Conservation (phyloP, 2,113 vertebrate species). For the Orthonyx spaldingii region DNA sequence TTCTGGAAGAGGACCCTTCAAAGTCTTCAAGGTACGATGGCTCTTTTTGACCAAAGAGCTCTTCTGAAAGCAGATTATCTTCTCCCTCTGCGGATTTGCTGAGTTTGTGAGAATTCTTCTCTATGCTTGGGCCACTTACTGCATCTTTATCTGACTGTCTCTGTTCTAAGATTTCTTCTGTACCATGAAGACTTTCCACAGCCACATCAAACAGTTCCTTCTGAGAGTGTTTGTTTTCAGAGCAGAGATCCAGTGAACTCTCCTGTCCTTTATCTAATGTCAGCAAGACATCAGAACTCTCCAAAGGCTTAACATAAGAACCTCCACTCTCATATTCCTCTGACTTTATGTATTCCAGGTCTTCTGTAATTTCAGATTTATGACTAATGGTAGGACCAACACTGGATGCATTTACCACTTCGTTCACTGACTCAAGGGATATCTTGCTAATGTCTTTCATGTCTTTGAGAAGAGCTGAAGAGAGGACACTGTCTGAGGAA, state of each 20-base stretch:
- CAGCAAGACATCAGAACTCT: conserved; percentile 61
- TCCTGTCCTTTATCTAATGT: conserved; percentile 60
- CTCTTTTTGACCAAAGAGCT: conserved; percentile 40
- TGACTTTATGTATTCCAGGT: conserved; percentile 64
- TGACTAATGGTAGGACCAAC: conserved; percentile 48
- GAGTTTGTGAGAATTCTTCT: neutral
- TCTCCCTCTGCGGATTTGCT: conserved; percentile 44
- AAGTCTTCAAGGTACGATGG: conserved; percentile 65
- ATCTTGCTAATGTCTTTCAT: neutral
- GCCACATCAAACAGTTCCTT: conserved; percentile 13
- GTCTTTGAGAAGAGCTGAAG: conserved; percentile 41
- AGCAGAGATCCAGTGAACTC: conserved; percentile 14
- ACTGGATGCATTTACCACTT: conserved; percentile 2
- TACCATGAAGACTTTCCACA: conserved; percentile 8
- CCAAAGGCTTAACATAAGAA: neutral
- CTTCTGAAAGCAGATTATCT: conserved; percentile 34
- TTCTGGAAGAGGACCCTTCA: conserved; percentile 63
- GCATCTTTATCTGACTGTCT: neutral
- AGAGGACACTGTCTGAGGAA: conserved; percentile 47
- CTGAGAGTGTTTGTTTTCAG: conserved; percentile 20
- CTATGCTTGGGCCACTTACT: neutral
- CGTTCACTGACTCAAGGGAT: conserved; percentile 1
- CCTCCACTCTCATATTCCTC: conserved; percentile 51
- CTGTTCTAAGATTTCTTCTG: conserved; percentile 1
- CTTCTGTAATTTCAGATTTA: conserved; percentile 76